A percentile compares a stretch with the other conserved stretches of the same genome.
phyloP scores from a whole-genome alignment of 2,888 invertebrate genomes.

The Clostera curtula region DNA sequence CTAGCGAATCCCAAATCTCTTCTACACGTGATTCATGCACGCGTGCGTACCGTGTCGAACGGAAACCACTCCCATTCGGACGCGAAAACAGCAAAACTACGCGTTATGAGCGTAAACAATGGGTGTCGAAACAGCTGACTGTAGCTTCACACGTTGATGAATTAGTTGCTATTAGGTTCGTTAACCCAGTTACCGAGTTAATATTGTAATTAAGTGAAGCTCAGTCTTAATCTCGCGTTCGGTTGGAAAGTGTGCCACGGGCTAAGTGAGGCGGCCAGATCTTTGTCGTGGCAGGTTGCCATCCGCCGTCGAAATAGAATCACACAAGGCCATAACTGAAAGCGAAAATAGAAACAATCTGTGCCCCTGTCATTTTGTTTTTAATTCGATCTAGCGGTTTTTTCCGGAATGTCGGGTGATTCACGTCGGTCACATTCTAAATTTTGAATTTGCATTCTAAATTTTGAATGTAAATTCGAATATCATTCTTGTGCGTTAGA shows the following conservation, averaged over 20 bases:
- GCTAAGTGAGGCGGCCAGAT: slow-evolving; percentile 42
- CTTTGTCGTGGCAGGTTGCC: slow-evolving; percentile 63
- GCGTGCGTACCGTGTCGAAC: slow-evolving; percentile 60
- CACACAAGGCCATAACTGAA: slow-evolving; percentile 62
- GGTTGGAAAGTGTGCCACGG: slow-evolving; percentile 53
- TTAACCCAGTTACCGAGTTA: slow-evolving; percentile 68
- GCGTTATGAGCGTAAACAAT: slow-evolving; percentile 44
- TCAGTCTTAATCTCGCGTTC: slow-evolving; percentile 34
- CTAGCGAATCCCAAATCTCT: slow-evolving; percentile 48
- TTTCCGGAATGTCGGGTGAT: slow-evolving; percentile 13
- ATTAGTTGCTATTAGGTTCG: slow-evolving; percentile 55
- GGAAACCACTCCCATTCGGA: no score
- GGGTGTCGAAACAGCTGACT: slow-evolving; percentile 42
- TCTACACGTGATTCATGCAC: slow-evolving; percentile 63
- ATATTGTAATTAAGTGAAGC: slow-evolving; percentile 55
- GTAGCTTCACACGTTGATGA: slow-evolving; percentile 56
- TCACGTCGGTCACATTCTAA: slow-evolving; percentile 3
- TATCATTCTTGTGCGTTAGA: no score
- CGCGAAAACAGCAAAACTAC: no score
- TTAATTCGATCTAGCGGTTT: slow-evolving; percentile 14
- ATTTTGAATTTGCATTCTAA: no score
- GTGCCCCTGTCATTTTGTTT: slow-evolving; percentile 22
- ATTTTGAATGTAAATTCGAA: no score
- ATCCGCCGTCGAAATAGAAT: slow-evolving; percentile 49
- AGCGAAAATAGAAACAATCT: slow-evolving; percentile 48